phyloP scores from a whole-genome alignment of 2,888 invertebrate species.

The Boloria euphrosyne region DNA sequence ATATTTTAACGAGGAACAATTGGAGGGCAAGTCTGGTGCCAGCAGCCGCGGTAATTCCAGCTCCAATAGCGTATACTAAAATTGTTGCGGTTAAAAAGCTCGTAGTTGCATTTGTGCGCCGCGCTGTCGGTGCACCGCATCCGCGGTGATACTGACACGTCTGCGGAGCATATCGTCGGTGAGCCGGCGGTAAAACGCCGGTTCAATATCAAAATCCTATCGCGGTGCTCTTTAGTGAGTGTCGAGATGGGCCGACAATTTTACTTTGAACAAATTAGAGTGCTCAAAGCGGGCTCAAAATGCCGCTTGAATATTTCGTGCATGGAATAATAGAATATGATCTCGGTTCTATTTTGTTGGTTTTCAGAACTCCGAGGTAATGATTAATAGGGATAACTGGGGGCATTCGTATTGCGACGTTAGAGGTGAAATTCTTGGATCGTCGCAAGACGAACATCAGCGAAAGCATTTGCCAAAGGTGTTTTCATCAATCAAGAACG shows the following conservation, averaged over 20 bases:
- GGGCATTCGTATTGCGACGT: constrained; percentile 85
- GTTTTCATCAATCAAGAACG: constrained; percentile 86
- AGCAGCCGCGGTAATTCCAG: constrained; percentile 89
- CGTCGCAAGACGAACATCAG: constrained; percentile 83
- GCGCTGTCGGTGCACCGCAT: constrained; percentile 72
- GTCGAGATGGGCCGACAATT: constrained; percentile 68
- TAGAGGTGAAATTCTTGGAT: constrained; percentile 86
- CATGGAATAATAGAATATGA: constrained; percentile 87
- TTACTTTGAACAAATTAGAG: constrained; percentile 87
- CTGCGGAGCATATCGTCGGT: constrained; percentile 56
- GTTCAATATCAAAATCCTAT: constrained; percentile 52
- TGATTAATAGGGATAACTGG: constrained; percentile 84
- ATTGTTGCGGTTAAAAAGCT: constrained; percentile 87
- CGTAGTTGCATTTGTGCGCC: constrained; percentile 80
- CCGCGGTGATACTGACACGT: constrained; percentile 59
- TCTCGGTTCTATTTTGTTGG: constrained; percentile 84
- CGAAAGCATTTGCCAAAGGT: constrained; percentile 87
- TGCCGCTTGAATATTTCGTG: constrained; percentile 74
- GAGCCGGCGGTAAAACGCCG: constrained; percentile 52
- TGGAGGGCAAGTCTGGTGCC: constrained; percentile 86
- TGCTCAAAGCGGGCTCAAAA: constrained; percentile 83
- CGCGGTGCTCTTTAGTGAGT: constrained; percentile 52
- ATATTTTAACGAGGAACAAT: constrained; percentile 84
- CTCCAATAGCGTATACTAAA: constrained; percentile 87
- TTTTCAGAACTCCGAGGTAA: constrained; percentile 82